Evolutionary conservation across 2,113 vertebrate genomes (phyloP).

Genomic region (Microtus oregoni): DNA sequence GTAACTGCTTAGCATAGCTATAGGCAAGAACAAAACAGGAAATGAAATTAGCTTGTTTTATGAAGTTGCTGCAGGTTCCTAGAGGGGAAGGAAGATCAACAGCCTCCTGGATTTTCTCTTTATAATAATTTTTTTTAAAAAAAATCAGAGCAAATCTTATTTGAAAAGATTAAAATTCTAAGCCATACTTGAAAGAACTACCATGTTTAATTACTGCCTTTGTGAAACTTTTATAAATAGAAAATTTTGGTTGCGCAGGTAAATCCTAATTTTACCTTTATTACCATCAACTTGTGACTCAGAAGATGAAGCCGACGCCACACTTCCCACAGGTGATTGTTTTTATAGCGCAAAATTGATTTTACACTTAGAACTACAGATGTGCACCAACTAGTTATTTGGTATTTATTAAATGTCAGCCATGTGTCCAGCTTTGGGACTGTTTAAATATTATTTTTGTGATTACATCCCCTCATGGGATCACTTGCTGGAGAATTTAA

Average conservation of each 20-base stretch:
- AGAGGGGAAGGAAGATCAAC: neutral
- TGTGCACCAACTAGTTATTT: slow-evolving; percentile 33
- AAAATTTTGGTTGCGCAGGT: slow-evolving; percentile 39
- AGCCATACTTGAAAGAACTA: slow-evolving; percentile 38
- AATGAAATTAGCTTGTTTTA: slow-evolving; percentile 34
- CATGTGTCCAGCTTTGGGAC: neutral
- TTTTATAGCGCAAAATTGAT: slow-evolving; percentile 59
- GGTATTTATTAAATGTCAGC: slow-evolving; percentile 59
- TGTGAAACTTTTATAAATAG: slow-evolving; percentile 60
- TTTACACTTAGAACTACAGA: slow-evolving; percentile 58
- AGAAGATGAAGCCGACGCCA: slow-evolving; percentile 43
- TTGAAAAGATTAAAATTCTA: slow-evolving; percentile 52
- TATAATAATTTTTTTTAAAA: neutral
- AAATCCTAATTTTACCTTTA: slow-evolving; percentile 67
- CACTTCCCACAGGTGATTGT: slow-evolving; percentile 42
- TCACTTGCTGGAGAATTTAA: neutral
- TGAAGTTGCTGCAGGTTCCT: slow-evolving; percentile 13
- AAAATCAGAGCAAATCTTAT: slow-evolving; percentile 56
- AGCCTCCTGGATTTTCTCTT: neutral
- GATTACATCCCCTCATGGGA: neutral
- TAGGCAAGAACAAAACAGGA: slow-evolving; percentile 13
- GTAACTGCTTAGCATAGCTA: neutral
- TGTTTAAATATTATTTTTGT: slow-evolving; percentile 45
- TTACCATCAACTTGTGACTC: slow-evolving; percentile 41
- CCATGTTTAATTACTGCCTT: slow-evolving; percentile 54